Base-by-base conservation (phyloP, 2,797 vertebrate species). In the Cygnus olor region DNA sequence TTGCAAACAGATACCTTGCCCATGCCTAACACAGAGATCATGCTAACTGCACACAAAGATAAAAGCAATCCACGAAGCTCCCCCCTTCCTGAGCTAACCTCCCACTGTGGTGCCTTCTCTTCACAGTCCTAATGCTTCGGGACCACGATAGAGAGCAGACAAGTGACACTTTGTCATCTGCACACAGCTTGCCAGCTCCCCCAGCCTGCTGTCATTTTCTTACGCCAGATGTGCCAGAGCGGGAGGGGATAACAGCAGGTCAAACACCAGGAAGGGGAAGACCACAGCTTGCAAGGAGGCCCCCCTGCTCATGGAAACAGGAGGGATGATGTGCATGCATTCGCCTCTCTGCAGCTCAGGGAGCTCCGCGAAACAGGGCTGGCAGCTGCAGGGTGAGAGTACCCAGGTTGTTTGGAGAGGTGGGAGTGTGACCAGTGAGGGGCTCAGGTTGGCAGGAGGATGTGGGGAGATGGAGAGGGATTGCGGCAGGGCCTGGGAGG, bases 111-210 rank as follows among this genome's bases (percentile, higher is more conserved):
- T 2, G 0, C 30, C 86, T 57, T 68, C 1, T 0, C 11, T 78
- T 71, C 28, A 14, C 4, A 32, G 28, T 17, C 53, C 58, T 74
- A 60, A 51, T 25, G 10, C 6, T 22, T 44, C 0, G 0, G 11
- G 17, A 80, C 42, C 63, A 60, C 74, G n/a, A 7, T 0, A 11
- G 25, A 54, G 44, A 10, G 20, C 21, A 32, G 22, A 36, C 60
- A 61, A 42, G 24, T n/a, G 34, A 25, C 21, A 8, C 34, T 20
- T 38, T 20, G 40, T 54, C 36, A 89, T 27, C 28, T 73, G 22
- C 30, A 24, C 9, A 3, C 42, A 32, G 17, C 49, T 61, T 57
- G 66, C 25, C 9, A 2, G 38, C 16, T 12, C 9, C 12, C 19
- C 19, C 56, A 72, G 28, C 32, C 53, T 12, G 28, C 24, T 66